A percentile compares a stretch with the other conserved stretches of the same genome.
Evolutionary conservation across 2,888 invertebrate genomes (phyloP).

Genomic region (Eucera pruinosa): DNA sequence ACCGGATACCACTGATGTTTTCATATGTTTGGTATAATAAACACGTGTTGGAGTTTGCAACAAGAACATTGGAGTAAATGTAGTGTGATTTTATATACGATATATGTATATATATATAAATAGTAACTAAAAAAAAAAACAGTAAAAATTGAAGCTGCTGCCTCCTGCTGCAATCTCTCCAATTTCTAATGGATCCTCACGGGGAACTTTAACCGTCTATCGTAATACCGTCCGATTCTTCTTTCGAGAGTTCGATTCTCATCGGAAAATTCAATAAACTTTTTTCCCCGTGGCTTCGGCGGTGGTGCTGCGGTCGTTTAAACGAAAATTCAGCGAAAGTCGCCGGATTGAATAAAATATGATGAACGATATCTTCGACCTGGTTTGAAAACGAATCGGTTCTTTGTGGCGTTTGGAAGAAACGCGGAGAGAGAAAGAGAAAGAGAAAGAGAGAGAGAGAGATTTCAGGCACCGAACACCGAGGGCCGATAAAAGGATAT

Average conservation of each 20-base stretch:
- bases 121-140: no score
- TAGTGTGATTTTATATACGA: no score
- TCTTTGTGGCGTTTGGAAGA: not conserved
- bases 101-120: no score
- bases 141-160: no score
- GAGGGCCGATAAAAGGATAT: conserved; percentile 22
- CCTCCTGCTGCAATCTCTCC: no score
- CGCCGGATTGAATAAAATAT: conserved; percentile 24
- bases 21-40: no score
- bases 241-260: not conserved
- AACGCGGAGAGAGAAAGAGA: no score
- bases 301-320: not conserved
- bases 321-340: conserved; percentile 25
- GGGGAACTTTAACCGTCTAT: not conserved
- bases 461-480: not conserved
- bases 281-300: not conserved
- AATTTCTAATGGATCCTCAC: no score
- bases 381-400: conserved; percentile 28
- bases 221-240: not conserved
- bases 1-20: no score
- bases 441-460: no score
- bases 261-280: conserved; percentile 33
- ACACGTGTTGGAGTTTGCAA: no score
- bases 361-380: conserved; percentile 48
- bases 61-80: no score